These are phyloP conservation scores for Ctenoplectra terminalis DNA, from an alignment of 1,140 invertebrate genomes.

Conservation along the genomic window DNA sequence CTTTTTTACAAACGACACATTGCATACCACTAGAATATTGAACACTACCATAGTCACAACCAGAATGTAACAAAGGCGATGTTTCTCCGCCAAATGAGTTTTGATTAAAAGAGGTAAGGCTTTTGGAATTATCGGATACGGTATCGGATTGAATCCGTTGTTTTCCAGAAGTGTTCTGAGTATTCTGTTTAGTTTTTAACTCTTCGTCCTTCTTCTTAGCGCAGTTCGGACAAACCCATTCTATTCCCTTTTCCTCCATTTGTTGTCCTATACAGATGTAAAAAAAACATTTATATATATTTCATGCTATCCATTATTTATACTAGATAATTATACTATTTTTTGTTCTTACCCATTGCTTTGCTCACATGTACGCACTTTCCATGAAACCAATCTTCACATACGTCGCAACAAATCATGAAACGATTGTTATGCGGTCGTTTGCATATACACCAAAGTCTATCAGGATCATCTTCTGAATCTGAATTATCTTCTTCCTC, in stretches of 20 bases:
- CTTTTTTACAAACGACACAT: slow-evolving; percentile 90
- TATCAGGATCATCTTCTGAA: slow-evolving; percentile 96
- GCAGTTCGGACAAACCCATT: slow-evolving; percentile 96
- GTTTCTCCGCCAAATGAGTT: slow-evolving; percentile 19
- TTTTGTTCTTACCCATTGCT: slow-evolving; percentile 86
- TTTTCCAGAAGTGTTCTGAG: slow-evolving; percentile 20
- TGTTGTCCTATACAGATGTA: slow-evolving; percentile 84
- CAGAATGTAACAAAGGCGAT: slow-evolving; percentile 12
- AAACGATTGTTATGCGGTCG: slow-evolving; percentile 98
- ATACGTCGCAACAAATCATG: slow-evolving; percentile 98
- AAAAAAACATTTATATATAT: neutral
- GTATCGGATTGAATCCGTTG: slow-evolving; percentile 47
- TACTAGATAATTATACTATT: neutral
- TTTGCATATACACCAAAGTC: slow-evolving; percentile 97
- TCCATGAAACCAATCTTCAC: slow-evolving; percentile 98
- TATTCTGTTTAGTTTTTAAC: slow-evolving; percentile 58
- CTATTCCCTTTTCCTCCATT: slow-evolving; percentile 94
- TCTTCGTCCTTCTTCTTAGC: slow-evolving; percentile 85
- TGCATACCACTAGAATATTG: slow-evolving; percentile 78
- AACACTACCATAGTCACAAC: neutral
- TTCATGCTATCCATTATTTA: neutral
- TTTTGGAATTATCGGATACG: slow-evolving; percentile 25
- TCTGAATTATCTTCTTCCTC: slow-evolving; percentile 85
- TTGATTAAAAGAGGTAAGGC: neutral
- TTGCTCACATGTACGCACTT: slow-evolving; percentile 97